phyloP scores from a whole-genome alignment of 2,888 invertebrate genomes.

The Archips crataeganus region DNA sequence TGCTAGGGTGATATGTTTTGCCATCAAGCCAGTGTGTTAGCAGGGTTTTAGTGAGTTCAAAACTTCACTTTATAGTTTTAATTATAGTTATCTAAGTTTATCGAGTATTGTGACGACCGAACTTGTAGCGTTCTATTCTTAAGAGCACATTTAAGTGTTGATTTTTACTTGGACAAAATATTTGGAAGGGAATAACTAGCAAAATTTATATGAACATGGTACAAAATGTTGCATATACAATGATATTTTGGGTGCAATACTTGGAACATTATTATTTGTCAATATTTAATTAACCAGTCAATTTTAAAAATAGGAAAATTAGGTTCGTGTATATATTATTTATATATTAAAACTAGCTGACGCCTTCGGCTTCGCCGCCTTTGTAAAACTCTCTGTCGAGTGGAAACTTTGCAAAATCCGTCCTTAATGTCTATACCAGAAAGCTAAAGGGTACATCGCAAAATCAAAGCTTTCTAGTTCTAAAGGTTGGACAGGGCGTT shows the following conservation, averaged over 20 bases:
- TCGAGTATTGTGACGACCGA: conserved; percentile 2
- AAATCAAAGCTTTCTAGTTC: too few species aligned
- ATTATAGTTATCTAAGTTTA: neutral
- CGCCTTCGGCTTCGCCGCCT: neutral
- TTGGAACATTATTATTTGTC: conserved; percentile 45
- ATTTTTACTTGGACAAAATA: conserved; percentile 3
- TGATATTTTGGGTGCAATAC: conserved; percentile 60
- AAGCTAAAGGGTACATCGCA: too few species aligned
- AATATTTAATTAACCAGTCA: conserved; percentile 41
- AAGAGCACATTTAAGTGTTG: conserved; percentile 3
- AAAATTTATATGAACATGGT: conserved; percentile 48
- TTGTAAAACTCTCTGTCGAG: too few species aligned
- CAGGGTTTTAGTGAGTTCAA: conserved; percentile 14
- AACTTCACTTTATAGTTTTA: conserved; percentile 21
- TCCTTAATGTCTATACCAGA: too few species aligned
- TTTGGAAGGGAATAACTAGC: conserved; percentile 27
- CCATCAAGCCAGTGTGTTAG: neutral
- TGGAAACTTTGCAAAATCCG: neutral
- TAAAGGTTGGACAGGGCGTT: too few species aligned
- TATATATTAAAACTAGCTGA: conserved; percentile 1
- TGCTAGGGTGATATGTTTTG: conserved; percentile 13
- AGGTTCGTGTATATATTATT: conserved; percentile 18
- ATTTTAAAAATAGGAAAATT: conserved; percentile 21
- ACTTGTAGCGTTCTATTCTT: conserved; percentile 2
- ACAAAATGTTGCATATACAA: conserved; percentile 52